Base-by-base conservation (phyloP, 2,113 vertebrate species). In the Apteryx mantelli region DNA sequence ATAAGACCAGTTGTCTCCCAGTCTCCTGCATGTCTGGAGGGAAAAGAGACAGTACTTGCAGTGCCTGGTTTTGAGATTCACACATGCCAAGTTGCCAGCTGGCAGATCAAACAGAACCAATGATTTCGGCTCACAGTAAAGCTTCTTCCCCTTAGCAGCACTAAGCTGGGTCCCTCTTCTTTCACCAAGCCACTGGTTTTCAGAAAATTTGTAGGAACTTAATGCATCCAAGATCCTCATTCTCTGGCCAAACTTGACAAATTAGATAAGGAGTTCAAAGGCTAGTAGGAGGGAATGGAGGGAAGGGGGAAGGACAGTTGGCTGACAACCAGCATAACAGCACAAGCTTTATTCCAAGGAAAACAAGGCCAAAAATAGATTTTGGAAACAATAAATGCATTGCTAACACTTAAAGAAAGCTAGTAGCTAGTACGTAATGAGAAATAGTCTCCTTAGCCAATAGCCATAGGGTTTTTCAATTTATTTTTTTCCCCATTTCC, bases 301-400 rank as follows among this genome's bases (percentile, higher is more conserved):
- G 10, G 80, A 93, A 64, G 53, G n/a, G 52, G 63, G 60, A 91
- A 94, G 58, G 75, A 82, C 28, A 89, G 25, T 38, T 95, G 94
- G 85, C 82, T 88, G 75, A 77, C 30, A 70, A 85, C 63, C 95
- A 97, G 48, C 91, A 53, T 32, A 91, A 94, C 36, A 80, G 75
- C 48, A 88, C 52, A 18, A 70, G 36, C 44, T 80, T 82, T 89
- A 70, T 89, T 95, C 87, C 85, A 96, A 93, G 82, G 79, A 74
- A 96, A 96, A 96, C 66, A 96, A 82, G 28, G 56, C 20, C 78
- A 86, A 91, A 96, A 96, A 95, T 88, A 96, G 87, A 85, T 76
- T 80, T 79, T 87, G 56, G 75, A 91, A 96, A 91, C 48, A 85
- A 88, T 73, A 95, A 87, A 91, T 14, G 7, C 63, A 87, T 34